Percentiles rank a stretch among this genome's conserved stretches.
Evolutionary conservation across 1,140 invertebrate genomes (phyloP).

Genomic region (Apis cerana): DNA sequence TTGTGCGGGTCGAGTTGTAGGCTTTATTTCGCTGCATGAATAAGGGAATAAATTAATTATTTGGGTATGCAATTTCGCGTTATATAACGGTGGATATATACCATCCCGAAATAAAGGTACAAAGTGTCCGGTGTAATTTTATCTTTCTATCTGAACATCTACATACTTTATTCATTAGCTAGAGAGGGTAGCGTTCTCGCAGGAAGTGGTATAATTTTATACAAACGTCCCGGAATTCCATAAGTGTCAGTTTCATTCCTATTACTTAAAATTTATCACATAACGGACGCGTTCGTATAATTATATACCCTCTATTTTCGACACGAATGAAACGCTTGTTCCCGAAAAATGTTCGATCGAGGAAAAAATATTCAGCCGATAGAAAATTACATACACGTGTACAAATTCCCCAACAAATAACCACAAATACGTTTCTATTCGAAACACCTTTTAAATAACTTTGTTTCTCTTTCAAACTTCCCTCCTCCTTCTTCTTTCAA

Average conservation of each 20-base stretch:
- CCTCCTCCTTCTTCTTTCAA: not conserved
- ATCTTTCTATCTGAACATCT: not conserved
- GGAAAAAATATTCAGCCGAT: too few relatives aligned
- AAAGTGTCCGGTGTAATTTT: not conserved
- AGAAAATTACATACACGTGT: too few relatives aligned
- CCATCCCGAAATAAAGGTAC: not conserved
- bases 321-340: too few relatives aligned
- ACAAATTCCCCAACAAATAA: not conserved
- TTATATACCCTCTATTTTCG: not conserved
- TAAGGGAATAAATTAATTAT: not conserved
- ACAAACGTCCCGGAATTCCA: not conserved
- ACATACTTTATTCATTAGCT: not conserved
- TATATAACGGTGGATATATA: not conserved
- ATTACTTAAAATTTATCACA: not conserved
- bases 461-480: not conserved
- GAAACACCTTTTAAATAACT: not conserved
- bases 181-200: not conserved
- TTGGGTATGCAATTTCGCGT: not conserved
- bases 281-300: not conserved
- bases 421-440: not conserved
- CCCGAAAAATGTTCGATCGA: too few relatives aligned
- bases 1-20: too few relatives aligned
- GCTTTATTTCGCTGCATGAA: not conserved
- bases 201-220: not conserved
- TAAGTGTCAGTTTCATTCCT: not conserved